Percentiles rank a stretch among this genome's conserved stretches.
Evolutionary conservation across 2,888 invertebrate species (phyloP).

Genomic region (Euproctis similis): DNA sequence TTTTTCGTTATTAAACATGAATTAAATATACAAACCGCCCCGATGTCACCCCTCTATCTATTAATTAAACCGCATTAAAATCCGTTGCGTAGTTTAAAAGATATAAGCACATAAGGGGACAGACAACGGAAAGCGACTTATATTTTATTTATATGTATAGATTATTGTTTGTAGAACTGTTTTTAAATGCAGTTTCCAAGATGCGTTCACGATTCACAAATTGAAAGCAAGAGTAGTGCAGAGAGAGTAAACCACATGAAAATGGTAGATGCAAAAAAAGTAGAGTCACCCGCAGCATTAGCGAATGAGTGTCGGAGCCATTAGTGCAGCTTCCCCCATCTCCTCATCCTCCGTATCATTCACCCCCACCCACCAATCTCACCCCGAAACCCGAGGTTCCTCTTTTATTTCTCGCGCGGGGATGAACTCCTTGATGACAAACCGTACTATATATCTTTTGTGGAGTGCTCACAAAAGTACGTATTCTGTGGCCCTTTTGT

Average conservation of each 20-base stretch:
- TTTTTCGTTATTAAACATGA: too few species aligned
- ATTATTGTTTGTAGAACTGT: too few species aligned
- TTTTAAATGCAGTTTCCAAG: slow-evolving; percentile 55
- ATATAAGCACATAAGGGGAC: too few species aligned
- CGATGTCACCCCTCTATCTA: too few species aligned
- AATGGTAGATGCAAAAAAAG: slow-evolving; percentile 73
- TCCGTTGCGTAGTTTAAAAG: too few species aligned
- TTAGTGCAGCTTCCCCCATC: slow-evolving; percentile 58
- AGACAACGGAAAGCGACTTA: too few species aligned
- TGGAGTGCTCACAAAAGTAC: slow-evolving; percentile 74
- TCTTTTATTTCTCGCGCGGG: slow-evolving; percentile 76
- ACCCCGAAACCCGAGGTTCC: slow-evolving; percentile 59
- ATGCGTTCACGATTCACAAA: slow-evolving; percentile 68
- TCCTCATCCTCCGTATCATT: slow-evolving; percentile 20
- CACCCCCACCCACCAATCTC: slow-evolving; percentile 31
- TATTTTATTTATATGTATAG: too few species aligned
- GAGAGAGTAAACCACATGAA: slow-evolving; percentile 75
- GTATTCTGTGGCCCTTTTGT: slow-evolving; percentile 76
- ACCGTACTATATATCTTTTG: slow-evolving; percentile 77
- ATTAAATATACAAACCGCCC: too few species aligned
- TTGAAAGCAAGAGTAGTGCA: slow-evolving; percentile 75
- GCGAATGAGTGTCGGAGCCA: slow-evolving; percentile 76
- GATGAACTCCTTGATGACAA: slow-evolving; percentile 77
- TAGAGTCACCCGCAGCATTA: slow-evolving; percentile 75
- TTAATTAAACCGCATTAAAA: too few species aligned